Conservation (phyloP, 2,888 invertebrate species). For the Ephialtes manifestator region DNA sequence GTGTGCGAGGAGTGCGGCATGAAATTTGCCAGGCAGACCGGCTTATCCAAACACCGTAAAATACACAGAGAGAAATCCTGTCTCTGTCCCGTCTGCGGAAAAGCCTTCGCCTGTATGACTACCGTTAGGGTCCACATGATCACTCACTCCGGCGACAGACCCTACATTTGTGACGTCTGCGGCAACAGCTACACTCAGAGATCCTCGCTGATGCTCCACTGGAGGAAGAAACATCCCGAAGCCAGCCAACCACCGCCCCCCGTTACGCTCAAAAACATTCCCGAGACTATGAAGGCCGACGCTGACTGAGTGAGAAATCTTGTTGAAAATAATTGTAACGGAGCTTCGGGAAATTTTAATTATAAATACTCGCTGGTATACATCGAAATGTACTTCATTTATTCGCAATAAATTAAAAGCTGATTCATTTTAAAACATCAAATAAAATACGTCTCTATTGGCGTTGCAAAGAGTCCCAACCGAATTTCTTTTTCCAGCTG, state of each 20-base stretch:
- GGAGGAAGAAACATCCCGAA: conserved; percentile 64
- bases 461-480: neutral
- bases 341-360: conserved; percentile 3
- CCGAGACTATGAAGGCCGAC: conserved; percentile 52
- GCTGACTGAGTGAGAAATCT: conserved; percentile 12
- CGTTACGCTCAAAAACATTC: conserved; percentile 62
- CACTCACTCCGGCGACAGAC: conserved; percentile 72
- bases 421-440: neutral
- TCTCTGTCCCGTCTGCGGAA: conserved; percentile 63
- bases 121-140: conserved; percentile 67
- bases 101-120: conserved; percentile 63
- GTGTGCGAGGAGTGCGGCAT: conserved; percentile 69
- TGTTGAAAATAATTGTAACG: neutral
- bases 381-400: conserved; percentile 20
- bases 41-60: conserved; percentile 64
- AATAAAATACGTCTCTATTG: neutral
- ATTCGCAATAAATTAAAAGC: conserved; percentile 12
- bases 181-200: conserved; percentile 72
- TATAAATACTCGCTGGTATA: conserved; percentile 18
- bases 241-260: conserved; percentile 62
- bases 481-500: conserved; percentile 10
- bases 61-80: conserved; percentile 64
- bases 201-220: conserved; percentile 74
- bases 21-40: conserved; percentile 61
- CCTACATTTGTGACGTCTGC: conserved; percentile 72